phyloP scores from a whole-genome alignment of 1,140 invertebrate genomes.

The Drosophila funebris region DNA sequence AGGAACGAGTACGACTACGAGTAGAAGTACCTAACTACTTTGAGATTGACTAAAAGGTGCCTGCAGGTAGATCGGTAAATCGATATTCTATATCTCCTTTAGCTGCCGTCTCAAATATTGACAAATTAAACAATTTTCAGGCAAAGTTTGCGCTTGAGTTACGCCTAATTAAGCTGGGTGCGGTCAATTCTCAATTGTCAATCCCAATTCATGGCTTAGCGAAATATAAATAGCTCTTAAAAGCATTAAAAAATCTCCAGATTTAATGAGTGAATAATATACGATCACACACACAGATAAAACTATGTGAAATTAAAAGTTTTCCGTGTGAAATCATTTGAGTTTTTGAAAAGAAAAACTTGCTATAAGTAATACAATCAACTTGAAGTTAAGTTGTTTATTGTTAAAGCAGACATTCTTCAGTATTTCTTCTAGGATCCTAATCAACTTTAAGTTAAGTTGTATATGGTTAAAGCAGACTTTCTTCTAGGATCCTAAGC shows the following conservation, averaged over 20 bases:
- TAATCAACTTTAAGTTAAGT: too few relatives aligned
- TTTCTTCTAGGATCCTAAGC: too few relatives aligned
- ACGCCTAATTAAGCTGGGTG: slow-evolving; percentile 54
- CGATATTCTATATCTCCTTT: slow-evolving; percentile 1
- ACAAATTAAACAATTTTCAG: slow-evolving; percentile 55
- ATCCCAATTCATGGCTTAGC: neutral
- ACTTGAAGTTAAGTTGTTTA: too few relatives aligned
- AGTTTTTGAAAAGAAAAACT: too few relatives aligned
- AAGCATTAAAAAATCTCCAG: neutral
- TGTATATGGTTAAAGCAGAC: too few relatives aligned
- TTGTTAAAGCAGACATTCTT: too few relatives aligned
- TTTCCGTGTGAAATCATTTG: too few relatives aligned
- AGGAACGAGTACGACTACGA: neutral
- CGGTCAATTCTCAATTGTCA: neutral
- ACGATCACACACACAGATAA: neutral
- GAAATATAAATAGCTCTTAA: neutral
- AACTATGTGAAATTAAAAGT: too few relatives aligned
- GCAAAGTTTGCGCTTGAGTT: slow-evolving; percentile 48
- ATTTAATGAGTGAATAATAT: neutral
- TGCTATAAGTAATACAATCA: too few relatives aligned
- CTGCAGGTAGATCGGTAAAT: neutral
- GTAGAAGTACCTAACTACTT: too few relatives aligned
- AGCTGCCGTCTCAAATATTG: slow-evolving; percentile 39
- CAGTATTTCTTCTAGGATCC: too few relatives aligned
- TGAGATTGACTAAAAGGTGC: slow-evolving; percentile 16